phyloP scores from a whole-genome alignment of 2,888 invertebrate genomes.

The Vanessa cardui region DNA sequence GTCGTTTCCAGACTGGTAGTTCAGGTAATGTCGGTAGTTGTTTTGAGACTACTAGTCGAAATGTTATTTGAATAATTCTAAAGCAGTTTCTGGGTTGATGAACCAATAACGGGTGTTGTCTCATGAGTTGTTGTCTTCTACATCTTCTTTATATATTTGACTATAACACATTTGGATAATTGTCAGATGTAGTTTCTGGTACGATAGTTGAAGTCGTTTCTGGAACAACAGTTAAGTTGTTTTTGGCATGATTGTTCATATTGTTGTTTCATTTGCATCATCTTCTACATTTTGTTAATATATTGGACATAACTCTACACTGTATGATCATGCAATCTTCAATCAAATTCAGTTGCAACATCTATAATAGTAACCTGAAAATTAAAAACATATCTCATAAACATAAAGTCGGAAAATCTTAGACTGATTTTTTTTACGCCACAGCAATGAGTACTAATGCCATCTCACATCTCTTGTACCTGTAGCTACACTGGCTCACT shows the following conservation, averaged over 20 bases:
- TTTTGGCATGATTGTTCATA: no score
- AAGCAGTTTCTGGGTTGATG: neutral
- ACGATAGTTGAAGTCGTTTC: neutral
- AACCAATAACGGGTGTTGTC: neutral
- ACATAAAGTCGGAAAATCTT: no score
- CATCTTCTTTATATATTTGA: constrained; percentile 24
- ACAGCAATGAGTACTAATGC: no score
- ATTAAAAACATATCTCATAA: no score
- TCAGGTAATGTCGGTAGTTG: neutral
- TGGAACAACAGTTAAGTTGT: no score
- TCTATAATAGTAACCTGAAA: constrained; percentile 33
- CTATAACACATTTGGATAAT: neutral
- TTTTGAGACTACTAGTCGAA: neutral
- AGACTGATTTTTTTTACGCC: no score
- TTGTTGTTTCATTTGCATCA: no score
- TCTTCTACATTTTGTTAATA: constrained; percentile 21
- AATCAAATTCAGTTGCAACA: constrained; percentile 27
- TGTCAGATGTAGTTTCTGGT: neutral
- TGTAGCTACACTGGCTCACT: no score
- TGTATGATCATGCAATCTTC: constrained; percentile 19
- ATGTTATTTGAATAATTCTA: neutral
- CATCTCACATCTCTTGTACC: no score
- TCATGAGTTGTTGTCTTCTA: constrained; percentile 5
- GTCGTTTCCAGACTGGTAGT: neutral
- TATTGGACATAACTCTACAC: constrained; percentile 28